Evolutionary conservation across 2,113 vertebrate species (phyloP), one percentile per base, ranked within the genome.

Genomic region (Chamaetylas fuelleborni): DNA sequence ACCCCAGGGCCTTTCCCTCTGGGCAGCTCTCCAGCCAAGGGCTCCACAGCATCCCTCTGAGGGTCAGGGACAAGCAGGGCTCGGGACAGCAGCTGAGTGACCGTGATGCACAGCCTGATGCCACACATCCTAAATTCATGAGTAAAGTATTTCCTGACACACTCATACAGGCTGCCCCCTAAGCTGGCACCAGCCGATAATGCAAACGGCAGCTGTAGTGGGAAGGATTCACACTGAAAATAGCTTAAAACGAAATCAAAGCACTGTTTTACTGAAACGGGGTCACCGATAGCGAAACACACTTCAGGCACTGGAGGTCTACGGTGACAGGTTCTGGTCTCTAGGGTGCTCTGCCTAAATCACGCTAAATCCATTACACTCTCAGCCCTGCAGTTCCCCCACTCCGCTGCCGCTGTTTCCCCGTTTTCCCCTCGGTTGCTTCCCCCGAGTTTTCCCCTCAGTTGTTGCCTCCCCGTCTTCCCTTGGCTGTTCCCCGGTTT

Each of bases 181-280:
- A 16, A 31, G 6, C 42, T 0, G 54, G 43, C 42, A 3, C 29
- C 1, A 3, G 31, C 23, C 11, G 25, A 2, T 7, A 17, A 8
- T 0, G 31, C 66, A 11, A 2, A 12, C 7, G 11, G 1, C 72
- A 56, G 22, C 65, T 5, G 9, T 1, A 2, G n/a, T 0, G 38
- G 31, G 19, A 77, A 33, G 70, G 26, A 57, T 19, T 64, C 51
- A 29, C 36, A 18, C 28, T 4, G 66, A 45, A 38, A 57, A 38
- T 0, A 23, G n/a, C 28, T 51, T 14, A 47, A 31, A 85, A 51
- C 10, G 4, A 60, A 72, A 60, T 65, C 51, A 34, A 40, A 60
- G 58, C 6, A 8, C 17, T 20, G 31, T 79, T 29, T 22, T 3
- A 53, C 20, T 3, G 29, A 38, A 22, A 53, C 47, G 22, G 34